phyloP scores from a whole-genome alignment of 2,113 vertebrate species.

The Anoplopoma fimbria region DNA sequence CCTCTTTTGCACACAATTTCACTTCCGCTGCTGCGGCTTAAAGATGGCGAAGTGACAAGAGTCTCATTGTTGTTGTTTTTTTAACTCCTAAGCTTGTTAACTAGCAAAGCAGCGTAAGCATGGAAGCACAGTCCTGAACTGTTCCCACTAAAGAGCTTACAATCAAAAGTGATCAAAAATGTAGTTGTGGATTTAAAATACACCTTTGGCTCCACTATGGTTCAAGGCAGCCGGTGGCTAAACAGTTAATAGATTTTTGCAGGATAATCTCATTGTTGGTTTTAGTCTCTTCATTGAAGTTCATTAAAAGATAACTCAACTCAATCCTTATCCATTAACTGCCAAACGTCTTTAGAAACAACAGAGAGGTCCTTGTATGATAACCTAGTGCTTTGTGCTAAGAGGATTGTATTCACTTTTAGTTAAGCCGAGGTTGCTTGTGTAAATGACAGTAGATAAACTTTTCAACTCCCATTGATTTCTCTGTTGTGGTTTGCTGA shows the following conservation, averaged over 20 bases:
- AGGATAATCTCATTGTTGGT: slow-evolving; percentile 6
- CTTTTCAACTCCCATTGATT: slow-evolving; percentile 34
- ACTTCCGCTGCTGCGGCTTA: not conserved
- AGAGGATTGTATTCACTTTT: slow-evolving; percentile 11
- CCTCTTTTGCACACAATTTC: not conserved
- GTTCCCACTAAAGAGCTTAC: not conserved
- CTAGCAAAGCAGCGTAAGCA: not conserved
- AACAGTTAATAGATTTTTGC: not conserved
- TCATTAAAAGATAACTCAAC: not conserved
- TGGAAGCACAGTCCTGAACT: not conserved
- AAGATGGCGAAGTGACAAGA: not conserved
- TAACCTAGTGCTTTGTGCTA: not conserved
- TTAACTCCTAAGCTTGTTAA: not conserved
- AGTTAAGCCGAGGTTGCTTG: slow-evolving; percentile 1
- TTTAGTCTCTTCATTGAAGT: not conserved
- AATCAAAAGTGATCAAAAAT: not conserved
- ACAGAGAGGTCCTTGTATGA: not conserved
- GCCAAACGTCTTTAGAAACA: not conserved
- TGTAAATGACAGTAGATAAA: slow-evolving; percentile 9
- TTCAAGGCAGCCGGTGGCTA: not conserved
- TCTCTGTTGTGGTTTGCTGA: slow-evolving; percentile 5
- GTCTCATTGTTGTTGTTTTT: not conserved
- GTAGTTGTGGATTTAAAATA: not conserved
- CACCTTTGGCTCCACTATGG: not conserved
- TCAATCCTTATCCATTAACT: not conserved